These are phyloP conservation scores for Parapristionchus giblindavisi DNA, from an alignment of 2,888 invertebrate species.

Conservation along the genomic window DNA sequence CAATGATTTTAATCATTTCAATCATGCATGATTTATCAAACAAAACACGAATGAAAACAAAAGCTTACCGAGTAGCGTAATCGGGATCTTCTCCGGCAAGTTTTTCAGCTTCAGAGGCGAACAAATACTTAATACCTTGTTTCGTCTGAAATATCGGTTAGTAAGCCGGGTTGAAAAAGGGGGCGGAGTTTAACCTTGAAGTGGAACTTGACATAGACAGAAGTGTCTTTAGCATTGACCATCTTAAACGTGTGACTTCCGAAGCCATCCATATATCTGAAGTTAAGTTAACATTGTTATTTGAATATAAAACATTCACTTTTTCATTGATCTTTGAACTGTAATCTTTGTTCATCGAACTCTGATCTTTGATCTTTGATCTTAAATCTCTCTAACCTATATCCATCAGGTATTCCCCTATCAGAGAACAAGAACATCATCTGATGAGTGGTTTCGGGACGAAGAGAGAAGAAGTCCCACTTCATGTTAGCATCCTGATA, in stretches of 20 bases:
- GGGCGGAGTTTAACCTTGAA: slow-evolving; percentile 47
- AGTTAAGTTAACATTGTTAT: background rate
- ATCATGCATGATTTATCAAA: background rate
- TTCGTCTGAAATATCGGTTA: slow-evolving; percentile 41
- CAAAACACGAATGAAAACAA: background rate
- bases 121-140: slow-evolving; percentile 57
- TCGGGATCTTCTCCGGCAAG: slow-evolving; percentile 67
- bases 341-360: too few species aligned
- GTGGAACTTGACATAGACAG: slow-evolving; percentile 63
- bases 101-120: slow-evolving; percentile 41
- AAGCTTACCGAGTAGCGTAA: slow-evolving; percentile 58
- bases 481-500: slow-evolving; percentile 30
- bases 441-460: slow-evolving; percentile 67
- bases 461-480: slow-evolving; percentile 65
- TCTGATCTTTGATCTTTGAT: too few species aligned
- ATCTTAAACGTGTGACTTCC: slow-evolving; percentile 62
- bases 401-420: background rate
- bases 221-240: slow-evolving; percentile 51
- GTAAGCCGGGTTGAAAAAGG: background rate
- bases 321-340: too few species aligned
- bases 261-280: slow-evolving; percentile 26
- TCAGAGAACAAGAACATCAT: slow-evolving; percentile 21
- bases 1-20: too few species aligned
- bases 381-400: slow-evolving; percentile 49
- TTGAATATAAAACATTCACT: background rate